phyloP scores from a whole-genome alignment of 2,888 invertebrate species.

The Esperia sulphurella region DNA sequence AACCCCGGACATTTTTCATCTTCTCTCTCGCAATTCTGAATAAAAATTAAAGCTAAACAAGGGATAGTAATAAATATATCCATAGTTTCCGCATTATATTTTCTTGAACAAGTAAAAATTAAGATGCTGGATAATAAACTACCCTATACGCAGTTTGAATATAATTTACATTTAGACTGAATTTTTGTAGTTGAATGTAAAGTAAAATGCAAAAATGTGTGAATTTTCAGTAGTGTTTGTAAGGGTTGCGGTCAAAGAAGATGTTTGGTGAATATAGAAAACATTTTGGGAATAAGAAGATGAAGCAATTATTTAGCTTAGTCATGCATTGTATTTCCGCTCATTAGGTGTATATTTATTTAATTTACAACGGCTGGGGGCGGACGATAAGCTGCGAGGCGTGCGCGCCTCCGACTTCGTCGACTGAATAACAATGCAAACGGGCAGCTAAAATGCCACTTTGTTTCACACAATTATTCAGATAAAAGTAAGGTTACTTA shows the following conservation, averaged over 20 bases:
- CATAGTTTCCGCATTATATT: conserved; percentile 44
- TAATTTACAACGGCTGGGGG: conserved; percentile 76
- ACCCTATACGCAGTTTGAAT: conserved; percentile 27
- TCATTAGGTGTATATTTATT: conserved; percentile 79
- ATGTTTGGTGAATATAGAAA: conserved; percentile 20
- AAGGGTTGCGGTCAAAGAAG: not conserved
- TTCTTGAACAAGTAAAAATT: conserved; percentile 31
- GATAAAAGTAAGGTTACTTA: conserved; percentile 28
- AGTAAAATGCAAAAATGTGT: not conserved
- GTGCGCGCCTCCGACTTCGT: conserved; percentile 64
- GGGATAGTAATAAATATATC: conserved; percentile 52
- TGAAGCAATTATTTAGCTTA: conserved; percentile 73
- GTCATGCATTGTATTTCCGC: conserved; percentile 75
- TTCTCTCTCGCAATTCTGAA: conserved; percentile 34
- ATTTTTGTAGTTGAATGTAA: not conserved
- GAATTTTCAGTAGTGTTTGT: not conserved
- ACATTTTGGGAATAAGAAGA: conserved; percentile 39
- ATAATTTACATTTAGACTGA: conserved; percentile 23
- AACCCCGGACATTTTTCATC: conserved; percentile 37
- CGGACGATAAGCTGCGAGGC: conserved; percentile 72
- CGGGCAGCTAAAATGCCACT: conserved; percentile 60
- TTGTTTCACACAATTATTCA: conserved; percentile 34
- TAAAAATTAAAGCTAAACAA: conserved; percentile 40
- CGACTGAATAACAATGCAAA: conserved; percentile 75
- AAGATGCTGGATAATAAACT: conserved; percentile 30